Evolutionary conservation across 2,888 invertebrate species (phyloP), one percentile per base, ranked within the genome.

Genomic region (Seira musarum): DNA sequence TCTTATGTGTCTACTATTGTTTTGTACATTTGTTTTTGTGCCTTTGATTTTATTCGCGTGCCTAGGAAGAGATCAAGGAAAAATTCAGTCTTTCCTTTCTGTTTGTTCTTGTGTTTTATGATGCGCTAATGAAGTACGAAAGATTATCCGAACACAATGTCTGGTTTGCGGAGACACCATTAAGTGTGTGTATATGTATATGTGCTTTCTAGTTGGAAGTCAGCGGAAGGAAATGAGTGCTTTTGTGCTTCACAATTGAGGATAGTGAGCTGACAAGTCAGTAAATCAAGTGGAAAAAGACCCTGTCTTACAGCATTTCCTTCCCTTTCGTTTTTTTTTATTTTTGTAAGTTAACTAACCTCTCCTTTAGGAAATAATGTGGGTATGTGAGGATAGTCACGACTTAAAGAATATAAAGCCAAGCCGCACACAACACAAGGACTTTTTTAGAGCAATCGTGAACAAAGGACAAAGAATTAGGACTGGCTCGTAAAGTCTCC

Each of bases 211-310:
- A 53, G 53, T 70, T 70, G 60, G 24, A 22, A 61, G 70, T 40
- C 35, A 61, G 22, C 21, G 30, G 30, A 61, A 10, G 24, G 24
- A 49, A 70, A 61, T 46, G 17, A 6, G 6, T 40, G 53, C 15
- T 3, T 13, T 53, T 13, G 2, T 53, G 15, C 15, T 53, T 3
- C 13, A 53, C n/a, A 17, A 53, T 53, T 53, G 53, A 53, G 53
- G n/a, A 17, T 53, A 13, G 30, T 30, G 30, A 30, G 30, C 53
- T 21, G 73, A 57, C 66, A 73, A 60, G 40, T 66, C 53, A 40
- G 73, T 66, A 73, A 66, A 66, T 73, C 73, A 66, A 53, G 35
- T 60, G 57, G 57, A 40, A 66, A 72, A 72, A 49, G 22, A 25
- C 13, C 53, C 13, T 53, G 53, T n/a, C 2, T 40, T 8, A 30